These are phyloP conservation scores for Oncorhynchus nerka DNA, from an alignment of 2,113 vertebrate genomes.

Conservation along the genomic window DNA sequence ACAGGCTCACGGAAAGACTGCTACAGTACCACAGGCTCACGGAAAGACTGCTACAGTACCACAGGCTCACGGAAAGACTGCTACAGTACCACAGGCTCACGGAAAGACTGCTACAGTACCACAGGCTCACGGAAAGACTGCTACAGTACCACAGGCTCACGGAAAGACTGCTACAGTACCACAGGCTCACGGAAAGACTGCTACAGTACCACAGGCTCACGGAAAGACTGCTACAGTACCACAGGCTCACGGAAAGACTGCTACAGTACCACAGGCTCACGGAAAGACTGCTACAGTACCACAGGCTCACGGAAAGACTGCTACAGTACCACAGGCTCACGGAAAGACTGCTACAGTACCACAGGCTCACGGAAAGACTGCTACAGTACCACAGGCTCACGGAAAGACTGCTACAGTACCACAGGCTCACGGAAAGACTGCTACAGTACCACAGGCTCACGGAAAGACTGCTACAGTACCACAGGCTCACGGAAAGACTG, in stretches of 20 bases:
- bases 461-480: not conserved
- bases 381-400: conserved; percentile 5
- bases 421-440: conserved; percentile 17
- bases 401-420: not conserved
- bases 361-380: conserved; percentile 17
- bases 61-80: conserved; percentile 17
- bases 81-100: conserved; percentile 5
- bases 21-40: conserved; percentile 5
- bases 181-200: conserved; percentile 17
- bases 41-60: not conserved
- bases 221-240: not conserved
- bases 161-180: not conserved
- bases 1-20: conserved; percentile 17
- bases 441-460: conserved; percentile 5
- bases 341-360: not conserved
- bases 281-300: not conserved
- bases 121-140: conserved; percentile 17
- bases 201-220: conserved; percentile 5
- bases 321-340: conserved; percentile 5
- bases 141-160: conserved; percentile 5
- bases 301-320: conserved; percentile 17
- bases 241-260: conserved; percentile 17
- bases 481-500: conserved; percentile 17
- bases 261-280: conserved; percentile 5
- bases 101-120: not conserved